Base-by-base conservation (phyloP, 2,888 invertebrate species). In the Tortrix viridana region DNA sequence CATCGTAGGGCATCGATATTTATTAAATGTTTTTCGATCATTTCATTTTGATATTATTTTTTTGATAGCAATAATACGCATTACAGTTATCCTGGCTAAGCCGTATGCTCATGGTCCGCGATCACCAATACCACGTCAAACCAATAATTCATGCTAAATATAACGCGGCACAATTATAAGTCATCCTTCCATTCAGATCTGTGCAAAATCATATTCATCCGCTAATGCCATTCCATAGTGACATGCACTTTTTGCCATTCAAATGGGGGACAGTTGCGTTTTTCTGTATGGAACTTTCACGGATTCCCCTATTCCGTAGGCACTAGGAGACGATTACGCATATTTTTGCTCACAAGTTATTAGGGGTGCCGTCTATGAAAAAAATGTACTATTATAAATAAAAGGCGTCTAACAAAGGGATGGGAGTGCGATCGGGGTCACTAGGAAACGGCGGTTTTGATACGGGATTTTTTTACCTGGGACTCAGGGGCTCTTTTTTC, bases 381-480 rank as follows among this genome's bases (percentile, higher is more conserved):
- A 91, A 92, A 92, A 87, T 86, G 77, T 88, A 86, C 88, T 88
- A 90, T 91, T 91, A 90, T 91, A 90, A 92, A 92, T 89, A 90
- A 89, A 84, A 88, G 88, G 78, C 85, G 76, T 78, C 73, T 74
- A 83, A 92, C 91, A 92, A 92, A 88, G 85, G 89, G 89, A 91
- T 90, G 89, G 83, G 82, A 88, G 89, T 90, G 81, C 84, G 90
- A 92, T 92, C 91, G 89, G 92, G 92, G 92, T 92, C 92, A 92
- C 90, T 91, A 91, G 90, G 88, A 92, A 92, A 91, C 88, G 87
- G 89, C 87, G 89, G 91, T 92, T 90, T 90, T 91, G 86, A 89
- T 91, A 88, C 87, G 89, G 85, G 84, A 76, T 85, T 92, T 91
- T 91, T 91, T 91, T 92, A 89, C 89, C 92, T 89, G 89, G 77